Percentiles rank a stretch among this genome's conserved stretches.
Conservation (phyloP, 2,888 invertebrate species). For the Shargacucullia verbasci region DNA sequence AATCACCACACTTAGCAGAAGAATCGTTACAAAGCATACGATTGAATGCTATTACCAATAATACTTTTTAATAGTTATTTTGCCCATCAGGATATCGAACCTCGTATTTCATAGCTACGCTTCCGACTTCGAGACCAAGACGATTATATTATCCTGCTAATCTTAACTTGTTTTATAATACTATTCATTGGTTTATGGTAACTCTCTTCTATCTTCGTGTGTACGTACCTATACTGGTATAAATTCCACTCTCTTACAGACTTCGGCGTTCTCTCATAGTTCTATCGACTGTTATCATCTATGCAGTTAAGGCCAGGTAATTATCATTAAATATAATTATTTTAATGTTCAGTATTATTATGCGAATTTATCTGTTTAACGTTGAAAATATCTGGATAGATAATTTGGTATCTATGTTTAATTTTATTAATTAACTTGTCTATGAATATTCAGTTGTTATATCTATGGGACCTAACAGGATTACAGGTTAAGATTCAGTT, state of each 20-base stretch:
- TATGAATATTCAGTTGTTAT: neutral
- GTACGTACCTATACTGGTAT: constrained; percentile 17
- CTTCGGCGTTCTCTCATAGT: constrained; percentile 12
- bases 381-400: constrained; percentile 13
- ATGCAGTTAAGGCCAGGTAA: constrained; percentile 20
- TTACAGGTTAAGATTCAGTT: neutral
- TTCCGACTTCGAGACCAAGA: no score
- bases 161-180: constrained; percentile 19
- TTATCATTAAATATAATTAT: constrained; percentile 25
- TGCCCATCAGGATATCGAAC: no score
- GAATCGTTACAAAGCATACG: no score
- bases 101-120: no score
- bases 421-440: constrained; percentile 2
- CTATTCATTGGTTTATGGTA: constrained; percentile 16
- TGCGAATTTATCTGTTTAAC: constrained; percentile 20
- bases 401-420: constrained; percentile 7
- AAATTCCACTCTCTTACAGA: neutral
- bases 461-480: neutral
- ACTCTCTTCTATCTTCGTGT: constrained; percentile 10
- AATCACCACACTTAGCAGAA: no score
- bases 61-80: no score
- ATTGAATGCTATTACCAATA: no score
- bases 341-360: constrained; percentile 15
- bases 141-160: no score
- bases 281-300: constrained; percentile 25